Base-by-base conservation (phyloP, 2,888 invertebrate species). In the Tenthredo distinguenda region DNA sequence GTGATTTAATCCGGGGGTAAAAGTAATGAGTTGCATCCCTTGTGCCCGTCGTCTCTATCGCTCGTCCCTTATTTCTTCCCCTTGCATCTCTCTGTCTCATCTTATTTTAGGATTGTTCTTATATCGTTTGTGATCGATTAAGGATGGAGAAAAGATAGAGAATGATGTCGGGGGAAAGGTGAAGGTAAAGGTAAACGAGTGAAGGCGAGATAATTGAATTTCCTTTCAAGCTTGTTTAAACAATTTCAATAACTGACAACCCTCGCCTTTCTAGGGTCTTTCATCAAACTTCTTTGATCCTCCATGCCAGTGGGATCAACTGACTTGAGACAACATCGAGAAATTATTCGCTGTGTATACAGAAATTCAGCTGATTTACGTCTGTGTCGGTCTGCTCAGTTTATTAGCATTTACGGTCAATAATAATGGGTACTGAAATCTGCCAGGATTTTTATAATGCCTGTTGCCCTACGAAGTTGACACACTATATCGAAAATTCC, bases 231-330 rank as follows among this genome's bases (percentile, higher is more conserved):
- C 43, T 31, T 47, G 43, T 83, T 83, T 31, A 40, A 83, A 68
- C 62, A 81, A 62, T 81, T 81, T 81, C 65, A 77, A 50, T 77
- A 55, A 77, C 81, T 43, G 81, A 81, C 37, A 81, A 81, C 81
- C 62, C 62, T n/a, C n/a, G 62, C n/a, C 62, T 12, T 62, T 81
- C 62, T 37, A 58, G 37, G 40, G 40, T 9, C 62, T 34, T 81
- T 62, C 37, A 81, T 62, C 37, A 81, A 62, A 81, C n/a, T 58
- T 81, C 26, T 58, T 77, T 55, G 55, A 47, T 50, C 34, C n/a
- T 50, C 10, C 10, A 43, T 26, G 21, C 43, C n/a, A 43, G 21
- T 74, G 40, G 68, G 68, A 31, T 68, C 12, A 68, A 74, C 43
- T 43, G 40, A 40, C 1, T 40, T 21, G 21, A 10, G 21, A 74